Base-by-base conservation (phyloP, 2,888 invertebrate species). In the Trissonchulus latispiculum region DNA sequence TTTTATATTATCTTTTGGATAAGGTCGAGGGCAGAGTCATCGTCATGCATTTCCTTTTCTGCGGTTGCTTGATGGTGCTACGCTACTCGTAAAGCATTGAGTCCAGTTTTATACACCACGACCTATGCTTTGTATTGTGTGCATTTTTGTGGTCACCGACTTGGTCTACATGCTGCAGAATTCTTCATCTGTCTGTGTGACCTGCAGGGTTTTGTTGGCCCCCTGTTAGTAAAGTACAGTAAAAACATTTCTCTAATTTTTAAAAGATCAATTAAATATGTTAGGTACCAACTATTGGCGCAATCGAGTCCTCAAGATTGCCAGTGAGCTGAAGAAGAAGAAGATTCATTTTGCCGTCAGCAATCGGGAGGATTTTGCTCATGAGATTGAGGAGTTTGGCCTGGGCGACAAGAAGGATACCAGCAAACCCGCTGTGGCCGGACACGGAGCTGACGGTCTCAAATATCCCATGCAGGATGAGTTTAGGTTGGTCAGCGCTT, bases 211-310 rank as follows among this genome's bases (percentile, higher is more conserved):
- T n/a, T n/a, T n/a, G n/a, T n/a, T n/a, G n/a, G n/a, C n/a, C n/a
- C n/a, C n/a, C n/a, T n/a, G n/a, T n/a, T n/a, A n/a, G n/a, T n/a
- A n/a, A n/a, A n/a, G n/a, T n/a, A n/a, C n/a, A n/a, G n/a, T n/a
- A n/a, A n/a, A 59, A 18, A 23, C n/a, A 23, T 18, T 23, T 59
- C 29, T 64, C 33, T 18, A 15, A 8, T 64, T 64, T 8, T 64
- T 64, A 64, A n/a, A 64, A 29, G n/a, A 8, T 64, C 33, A 8
- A 18, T 64, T 18, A 64, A 59, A 59, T 59, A 72, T 76, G 77
- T 37, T 73, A 86, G 86, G 94, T 70, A 95, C 96, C 72, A 96
- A 99, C 86, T 99, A 99, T 87, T 99, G 97, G 96, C 90, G 95
- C 80, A 96, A 96, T 86, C 89, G 83, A 74, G 81, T 83, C 36